These are phyloP conservation scores for Ictidomys tridecemlineatus DNA, from an alignment of 2,113 vertebrate genomes.

Conservation along the genomic window DNA sequence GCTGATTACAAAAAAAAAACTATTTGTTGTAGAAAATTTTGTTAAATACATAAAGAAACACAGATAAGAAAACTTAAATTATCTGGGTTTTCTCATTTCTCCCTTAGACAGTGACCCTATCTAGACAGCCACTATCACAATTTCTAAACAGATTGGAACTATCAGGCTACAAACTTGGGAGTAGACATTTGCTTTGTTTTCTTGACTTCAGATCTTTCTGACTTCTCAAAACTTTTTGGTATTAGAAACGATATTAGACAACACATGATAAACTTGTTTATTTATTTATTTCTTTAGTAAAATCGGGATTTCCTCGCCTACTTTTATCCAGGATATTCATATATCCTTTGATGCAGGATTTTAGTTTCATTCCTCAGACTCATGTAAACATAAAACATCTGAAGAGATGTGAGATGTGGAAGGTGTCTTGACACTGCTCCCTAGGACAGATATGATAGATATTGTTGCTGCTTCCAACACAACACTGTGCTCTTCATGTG, in stretches of 20 bases:
- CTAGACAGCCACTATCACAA: not conserved
- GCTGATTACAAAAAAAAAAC: constrained; percentile 22
- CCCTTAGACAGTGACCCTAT: not conserved
- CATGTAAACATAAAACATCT: not conserved
- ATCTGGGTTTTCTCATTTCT: not conserved
- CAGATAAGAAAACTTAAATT: constrained; percentile 1
- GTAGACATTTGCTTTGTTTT: constrained; percentile 41
- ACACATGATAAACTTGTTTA: not conserved
- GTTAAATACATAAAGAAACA: not conserved
- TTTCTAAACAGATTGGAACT: constrained; percentile 17
- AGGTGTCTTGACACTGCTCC: not conserved
- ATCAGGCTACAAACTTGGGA: not conserved
- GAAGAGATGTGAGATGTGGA: not conserved
- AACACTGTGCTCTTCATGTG: not conserved
- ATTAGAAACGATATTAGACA: not conserved
- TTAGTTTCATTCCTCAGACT: not conserved
- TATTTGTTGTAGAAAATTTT: not conserved
- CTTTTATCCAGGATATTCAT: not conserved
- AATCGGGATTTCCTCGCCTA: not conserved
- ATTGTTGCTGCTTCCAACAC: not conserved
- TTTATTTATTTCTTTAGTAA: not conserved
- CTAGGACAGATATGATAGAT: not conserved
- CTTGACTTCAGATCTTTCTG: not conserved
- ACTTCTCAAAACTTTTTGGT: not conserved
- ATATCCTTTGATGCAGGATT: not conserved